Evolutionary conservation across 2,113 vertebrate species (phyloP).

Genomic region (Pseudonaja textilis): DNA sequence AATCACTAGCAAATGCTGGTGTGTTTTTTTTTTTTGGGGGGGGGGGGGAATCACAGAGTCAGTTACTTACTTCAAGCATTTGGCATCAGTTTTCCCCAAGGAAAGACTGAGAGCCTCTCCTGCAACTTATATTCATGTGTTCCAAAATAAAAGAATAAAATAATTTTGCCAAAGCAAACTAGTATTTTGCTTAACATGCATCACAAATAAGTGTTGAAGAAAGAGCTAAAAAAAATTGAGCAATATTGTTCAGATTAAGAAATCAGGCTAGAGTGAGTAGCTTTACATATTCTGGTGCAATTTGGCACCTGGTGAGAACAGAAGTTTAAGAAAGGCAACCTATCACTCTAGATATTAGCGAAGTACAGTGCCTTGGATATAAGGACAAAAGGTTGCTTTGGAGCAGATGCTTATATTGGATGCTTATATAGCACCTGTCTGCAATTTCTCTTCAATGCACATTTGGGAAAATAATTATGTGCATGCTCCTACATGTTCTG

Average conservation of each 20-base stretch:
- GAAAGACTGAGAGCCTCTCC: not conserved
- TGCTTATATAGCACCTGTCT: not conserved
- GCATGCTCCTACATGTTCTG: not conserved
- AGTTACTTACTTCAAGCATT: not conserved
- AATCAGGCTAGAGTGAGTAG: not conserved
- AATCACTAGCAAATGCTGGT: constrained; percentile 15
- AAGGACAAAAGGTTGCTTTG: not conserved
- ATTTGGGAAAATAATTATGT: not conserved
- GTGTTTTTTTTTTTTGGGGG: too few relatives aligned
- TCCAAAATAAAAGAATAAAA: not conserved
- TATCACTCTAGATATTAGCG: not conserved
- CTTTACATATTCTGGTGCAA: not conserved
- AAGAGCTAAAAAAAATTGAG: not conserved
- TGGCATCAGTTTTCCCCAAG: constrained; percentile 9
- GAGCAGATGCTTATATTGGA: not conserved
- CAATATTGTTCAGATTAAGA: not conserved
- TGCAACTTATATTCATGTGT: not conserved
- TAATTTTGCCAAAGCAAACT: not conserved
- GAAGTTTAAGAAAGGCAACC: not conserved
- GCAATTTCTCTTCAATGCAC: not conserved
- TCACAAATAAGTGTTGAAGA: not conserved
- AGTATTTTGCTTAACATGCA: not conserved
- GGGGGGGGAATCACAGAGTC: not conserved
- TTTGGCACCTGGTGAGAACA: not conserved
- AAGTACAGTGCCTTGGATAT: not conserved